Conservation (phyloP, 2,113 vertebrate species). For the Brachypodius melanocephalos region DNA sequence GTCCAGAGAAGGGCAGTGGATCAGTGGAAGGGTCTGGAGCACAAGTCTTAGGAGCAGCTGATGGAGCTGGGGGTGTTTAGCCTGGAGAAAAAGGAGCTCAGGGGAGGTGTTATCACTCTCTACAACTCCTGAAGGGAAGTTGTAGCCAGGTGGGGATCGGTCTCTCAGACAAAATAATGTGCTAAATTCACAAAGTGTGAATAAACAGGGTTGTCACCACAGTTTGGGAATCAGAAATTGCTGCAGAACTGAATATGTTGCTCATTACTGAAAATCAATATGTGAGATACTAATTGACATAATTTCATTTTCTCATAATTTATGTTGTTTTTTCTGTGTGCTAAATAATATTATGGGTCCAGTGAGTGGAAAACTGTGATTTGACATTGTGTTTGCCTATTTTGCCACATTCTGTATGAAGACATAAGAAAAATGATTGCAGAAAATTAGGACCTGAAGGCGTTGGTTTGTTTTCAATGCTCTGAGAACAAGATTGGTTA, state of each 20-base stretch:
- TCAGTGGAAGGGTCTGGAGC: neutral
- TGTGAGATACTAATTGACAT: neutral
- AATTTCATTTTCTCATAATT: neutral
- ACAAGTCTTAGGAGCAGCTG: neutral
- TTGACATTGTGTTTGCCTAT: neutral
- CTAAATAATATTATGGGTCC: neutral
- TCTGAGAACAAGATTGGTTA: neutral
- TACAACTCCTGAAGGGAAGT: no score
- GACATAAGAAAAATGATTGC: neutral
- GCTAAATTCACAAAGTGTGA: neutral
- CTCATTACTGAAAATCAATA: neutral
- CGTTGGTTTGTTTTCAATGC: neutral
- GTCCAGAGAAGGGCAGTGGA: neutral
- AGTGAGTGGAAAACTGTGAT: neutral
- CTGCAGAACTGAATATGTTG: neutral
- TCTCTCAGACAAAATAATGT: neutral
- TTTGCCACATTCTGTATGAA: neutral
- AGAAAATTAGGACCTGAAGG: neutral
- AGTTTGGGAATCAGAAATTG: neutral
- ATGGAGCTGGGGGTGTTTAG: neutral
- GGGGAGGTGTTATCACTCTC: neutral
- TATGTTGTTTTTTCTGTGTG: neutral
- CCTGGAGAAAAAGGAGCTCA: neutral
- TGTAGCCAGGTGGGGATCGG: neutral
- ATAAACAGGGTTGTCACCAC: neutral